Evolutionary conservation across 2,797 vertebrate genomes (phyloP).

Genomic region (Molothrus aeneus): DNA sequence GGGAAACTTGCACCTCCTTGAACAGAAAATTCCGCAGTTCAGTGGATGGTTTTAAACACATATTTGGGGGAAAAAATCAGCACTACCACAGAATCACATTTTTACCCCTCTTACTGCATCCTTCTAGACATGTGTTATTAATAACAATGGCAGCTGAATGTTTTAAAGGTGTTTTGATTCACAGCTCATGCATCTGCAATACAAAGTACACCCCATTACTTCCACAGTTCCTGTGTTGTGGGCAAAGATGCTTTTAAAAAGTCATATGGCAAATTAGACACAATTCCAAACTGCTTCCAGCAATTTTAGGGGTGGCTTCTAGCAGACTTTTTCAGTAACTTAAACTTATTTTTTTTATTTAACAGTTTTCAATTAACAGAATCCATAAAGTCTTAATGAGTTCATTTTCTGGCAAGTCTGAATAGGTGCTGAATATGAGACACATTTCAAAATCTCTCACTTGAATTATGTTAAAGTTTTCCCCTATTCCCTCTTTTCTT

Average conservation of each 20-base stretch:
- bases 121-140: background rate
- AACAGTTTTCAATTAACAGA: background rate
- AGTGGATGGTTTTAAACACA: background rate
- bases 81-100: background rate
- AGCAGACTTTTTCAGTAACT: background rate
- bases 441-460: slow-evolving; percentile 8
- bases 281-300: background rate
- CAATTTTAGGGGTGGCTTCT: background rate
- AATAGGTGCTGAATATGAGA: background rate
- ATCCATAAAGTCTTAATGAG: background rate
- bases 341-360: background rate
- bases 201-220: background rate
- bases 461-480: background rate
- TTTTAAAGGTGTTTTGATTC: background rate
- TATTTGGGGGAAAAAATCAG: background rate
- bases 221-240: background rate
- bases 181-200: background rate
- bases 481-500: background rate
- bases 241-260: background rate
- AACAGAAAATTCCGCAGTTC: background rate
- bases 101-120: background rate
- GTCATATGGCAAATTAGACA: background rate
- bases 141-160: background rate
- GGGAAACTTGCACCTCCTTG: background rate
- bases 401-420: background rate